phyloP scores from a whole-genome alignment of 2,888 invertebrate species.

The Endotricha flammealis region DNA sequence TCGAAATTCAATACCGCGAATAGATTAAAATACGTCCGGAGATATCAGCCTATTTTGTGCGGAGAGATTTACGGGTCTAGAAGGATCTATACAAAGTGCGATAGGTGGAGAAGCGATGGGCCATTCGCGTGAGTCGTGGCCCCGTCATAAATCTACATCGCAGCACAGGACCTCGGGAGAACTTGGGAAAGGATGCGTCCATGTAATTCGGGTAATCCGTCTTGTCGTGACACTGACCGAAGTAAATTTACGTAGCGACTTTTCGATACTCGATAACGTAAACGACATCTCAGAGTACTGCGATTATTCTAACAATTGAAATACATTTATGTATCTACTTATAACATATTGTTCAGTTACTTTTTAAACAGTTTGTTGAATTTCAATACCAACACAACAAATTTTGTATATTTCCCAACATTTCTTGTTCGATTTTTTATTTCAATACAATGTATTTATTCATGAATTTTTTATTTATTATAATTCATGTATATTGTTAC shows the following conservation, averaged over 20 bases:
- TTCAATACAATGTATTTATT: not conserved
- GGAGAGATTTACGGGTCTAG: constrained; percentile 12
- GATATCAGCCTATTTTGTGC: constrained; percentile 14
- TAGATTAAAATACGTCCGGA: constrained; percentile 18
- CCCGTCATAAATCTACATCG: constrained; percentile 37
- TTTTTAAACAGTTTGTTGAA: too few species aligned
- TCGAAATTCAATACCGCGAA: constrained; percentile 13
- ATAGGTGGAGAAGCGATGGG: constrained; percentile 24
- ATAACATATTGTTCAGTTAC: not conserved
- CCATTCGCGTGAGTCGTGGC: constrained; percentile 22
- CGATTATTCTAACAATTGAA: too few species aligned
- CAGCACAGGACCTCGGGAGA: constrained; percentile 11
- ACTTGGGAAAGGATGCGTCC: constrained; percentile 22
- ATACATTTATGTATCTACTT: not conserved
- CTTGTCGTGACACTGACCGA: constrained; percentile 38
- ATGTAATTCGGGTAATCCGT: constrained; percentile 42
- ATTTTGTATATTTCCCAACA: too few species aligned
- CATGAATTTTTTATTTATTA: constrained; percentile 6
- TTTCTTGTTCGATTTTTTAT: too few species aligned
- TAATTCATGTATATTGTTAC: constrained; percentile 25
- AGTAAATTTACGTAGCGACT: constrained; percentile 41
- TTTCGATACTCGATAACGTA: constrained; percentile 19
- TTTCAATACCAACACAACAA: too few species aligned
- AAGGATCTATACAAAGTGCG: constrained; percentile 2
- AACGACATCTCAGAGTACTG: too few species aligned